Percentiles rank a stretch among this genome's conserved stretches.
phyloP scores from a whole-genome alignment of 2,113 vertebrate genomes.

The Nanorana parkeri region DNA sequence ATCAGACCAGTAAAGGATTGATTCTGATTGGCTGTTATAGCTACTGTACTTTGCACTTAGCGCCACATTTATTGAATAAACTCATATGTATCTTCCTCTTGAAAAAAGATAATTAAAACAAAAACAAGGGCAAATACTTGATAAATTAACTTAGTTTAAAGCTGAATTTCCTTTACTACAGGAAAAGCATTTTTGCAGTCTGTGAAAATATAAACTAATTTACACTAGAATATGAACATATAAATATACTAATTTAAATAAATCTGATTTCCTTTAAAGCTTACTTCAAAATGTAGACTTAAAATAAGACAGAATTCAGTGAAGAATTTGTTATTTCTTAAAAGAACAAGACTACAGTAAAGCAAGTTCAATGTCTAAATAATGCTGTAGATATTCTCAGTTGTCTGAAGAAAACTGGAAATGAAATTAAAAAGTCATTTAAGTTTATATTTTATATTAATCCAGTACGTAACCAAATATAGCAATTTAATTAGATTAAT shows the following conservation, averaged over 20 bases:
- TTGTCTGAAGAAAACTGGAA: neutral
- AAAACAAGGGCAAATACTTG: neutral
- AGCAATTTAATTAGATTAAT: neutral
- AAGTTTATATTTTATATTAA: neutral
- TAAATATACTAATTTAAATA: constrained; percentile 38
- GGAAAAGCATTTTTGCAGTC: constrained; percentile 4
- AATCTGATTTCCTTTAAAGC: constrained; percentile 1
- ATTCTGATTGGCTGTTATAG: too few relatives aligned
- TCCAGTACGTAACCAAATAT: neutral
- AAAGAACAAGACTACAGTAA: constrained; percentile 9
- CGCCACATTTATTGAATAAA: neutral
- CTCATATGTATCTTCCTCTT: neutral
- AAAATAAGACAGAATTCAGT: neutral
- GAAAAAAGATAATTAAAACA: neutral
- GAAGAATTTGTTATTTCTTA: constrained; percentile 3
- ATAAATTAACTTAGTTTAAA: neutral
- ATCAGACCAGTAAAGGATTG: too few relatives aligned
- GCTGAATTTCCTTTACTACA: neutral
- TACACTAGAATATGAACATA: constrained; percentile 18
- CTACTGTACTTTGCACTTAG: too few relatives aligned
- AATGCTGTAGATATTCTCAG: neutral
- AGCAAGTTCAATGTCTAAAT: neutral
- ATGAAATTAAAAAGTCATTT: neutral
- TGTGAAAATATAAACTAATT: constrained; percentile 39
- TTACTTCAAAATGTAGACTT: neutral